Base-by-base conservation (phyloP, 2,888 invertebrate genomes). In the Pachydiplax longipennis region DNA sequence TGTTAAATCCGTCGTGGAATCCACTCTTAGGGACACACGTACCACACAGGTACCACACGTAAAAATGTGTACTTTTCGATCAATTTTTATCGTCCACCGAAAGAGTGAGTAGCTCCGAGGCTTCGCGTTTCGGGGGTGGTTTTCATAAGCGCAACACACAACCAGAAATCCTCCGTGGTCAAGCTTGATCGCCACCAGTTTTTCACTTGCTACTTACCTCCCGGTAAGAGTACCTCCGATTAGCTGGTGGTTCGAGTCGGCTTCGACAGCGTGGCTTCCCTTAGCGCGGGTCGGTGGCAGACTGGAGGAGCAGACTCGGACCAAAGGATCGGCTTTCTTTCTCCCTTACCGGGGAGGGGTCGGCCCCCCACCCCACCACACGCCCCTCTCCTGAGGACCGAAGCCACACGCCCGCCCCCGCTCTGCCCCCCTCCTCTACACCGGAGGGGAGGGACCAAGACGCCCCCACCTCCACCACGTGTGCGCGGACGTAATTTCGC, bases 301-400 rank as follows among this genome's bases (percentile, higher is more conserved):
- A 92, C 92, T 92, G 92, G 91, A 91, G 81, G 91, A 80, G 80
- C 90, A 80, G 58, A 81, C 90, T 81, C 90, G 61, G 82, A 58
- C 90, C 81, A 91, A 91, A 73, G 91, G 92, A 92, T 92, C 92
- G 91, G 91, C 91, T 92, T 92, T 92, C 92, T 90, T 91, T 92
- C 91, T 91, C 91, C 92, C 92, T 92, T 92, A 92, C 91, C 90
- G 91, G 92, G 92, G 90, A 91, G 44, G 87, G 80, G 58, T 65
- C 53, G 25, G 82, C 22, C 65, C 81, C 40, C 37, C n/a, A n/a
- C 22, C 58, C 83, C 31, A 58, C 37, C 37, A 31, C 73, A 73
- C 31, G 73, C 25, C 73, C 25, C 73, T 31, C 73, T 13, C 73
- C 73, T 4, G 53, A 53, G 53, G 53, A 18, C 53, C 53, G 53